Evolutionary conservation across 2,797 vertebrate genomes (phyloP).

Genomic region (Zenarchopterus dispar): DNA sequence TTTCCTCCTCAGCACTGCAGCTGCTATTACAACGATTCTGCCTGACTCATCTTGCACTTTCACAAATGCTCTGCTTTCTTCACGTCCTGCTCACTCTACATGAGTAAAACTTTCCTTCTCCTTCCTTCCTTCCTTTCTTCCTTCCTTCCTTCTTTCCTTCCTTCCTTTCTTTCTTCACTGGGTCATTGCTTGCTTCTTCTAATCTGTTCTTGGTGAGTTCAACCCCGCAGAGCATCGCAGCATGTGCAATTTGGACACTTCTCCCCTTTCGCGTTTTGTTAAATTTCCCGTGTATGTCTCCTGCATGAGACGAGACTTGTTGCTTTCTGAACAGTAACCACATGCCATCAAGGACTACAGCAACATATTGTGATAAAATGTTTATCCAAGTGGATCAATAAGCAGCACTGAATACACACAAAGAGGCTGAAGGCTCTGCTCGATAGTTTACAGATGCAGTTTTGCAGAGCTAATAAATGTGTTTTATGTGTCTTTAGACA

Average conservation of each 20-base stretch:
- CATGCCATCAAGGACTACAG: slow-evolving; percentile 39
- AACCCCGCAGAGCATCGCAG: slow-evolving; percentile 59
- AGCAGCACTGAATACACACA: background rate
- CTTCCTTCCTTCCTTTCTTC: background rate
- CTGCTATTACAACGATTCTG: slow-evolving; percentile 77
- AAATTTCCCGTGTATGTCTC: slow-evolving; percentile 24
- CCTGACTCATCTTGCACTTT: slow-evolving; percentile 44
- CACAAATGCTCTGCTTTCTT: slow-evolving; percentile 59
- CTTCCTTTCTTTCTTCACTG: slow-evolving; percentile 73
- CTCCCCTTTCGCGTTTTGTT: slow-evolving; percentile 61
- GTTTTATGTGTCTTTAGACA: too few relatives aligned
- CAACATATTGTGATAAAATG: background rate
- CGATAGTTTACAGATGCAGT: too few relatives aligned
- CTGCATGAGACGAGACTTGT: slow-evolving; percentile 59
- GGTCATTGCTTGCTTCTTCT: slow-evolving; percentile 93
- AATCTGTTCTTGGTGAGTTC: slow-evolving; percentile 97
- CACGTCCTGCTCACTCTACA: slow-evolving; percentile 52
- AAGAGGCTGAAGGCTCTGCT: too few relatives aligned
- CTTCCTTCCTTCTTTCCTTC: slow-evolving; percentile 2
- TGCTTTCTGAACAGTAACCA: slow-evolving; percentile 14
- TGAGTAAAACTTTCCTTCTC: slow-evolving; percentile 4
- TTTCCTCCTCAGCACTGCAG: slow-evolving; percentile 84
- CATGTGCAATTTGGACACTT: slow-evolving; percentile 65
- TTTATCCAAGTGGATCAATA: background rate
- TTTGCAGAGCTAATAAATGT: too few relatives aligned